These are phyloP conservation scores for Lacanobia oleracea DNA, from an alignment of 2,888 invertebrate genomes.

Conservation along the genomic window DNA sequence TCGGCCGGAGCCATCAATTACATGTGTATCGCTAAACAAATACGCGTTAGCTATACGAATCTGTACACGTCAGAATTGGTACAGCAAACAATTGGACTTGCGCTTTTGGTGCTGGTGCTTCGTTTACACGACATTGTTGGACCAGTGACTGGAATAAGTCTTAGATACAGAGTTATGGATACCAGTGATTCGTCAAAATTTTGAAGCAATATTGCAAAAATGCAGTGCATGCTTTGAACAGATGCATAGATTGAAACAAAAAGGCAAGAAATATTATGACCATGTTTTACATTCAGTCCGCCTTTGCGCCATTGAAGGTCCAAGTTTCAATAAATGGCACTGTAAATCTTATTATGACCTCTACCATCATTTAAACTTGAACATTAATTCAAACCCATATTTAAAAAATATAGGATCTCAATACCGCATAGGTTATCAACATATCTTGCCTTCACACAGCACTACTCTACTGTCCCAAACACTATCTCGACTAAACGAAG, in stretches of 20 bases:
- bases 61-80: conserved; percentile 80
- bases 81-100: conserved; percentile 80
- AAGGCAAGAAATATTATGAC: too few species aligned
- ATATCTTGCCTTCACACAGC: too few species aligned
- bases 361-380: too few species aligned
- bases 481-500: conserved; percentile 70
- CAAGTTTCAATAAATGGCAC: not conserved
- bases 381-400: not conserved
- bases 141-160: conserved; percentile 25
- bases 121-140: conserved; percentile 65
- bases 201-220: not conserved
- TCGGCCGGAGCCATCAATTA: conserved; percentile 80
- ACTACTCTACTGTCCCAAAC: conserved; percentile 14
- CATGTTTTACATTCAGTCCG: too few species aligned
- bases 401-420: too few species aligned
- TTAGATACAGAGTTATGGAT: not conserved
- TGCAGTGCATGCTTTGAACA: not conserved
- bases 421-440: too few species aligned
- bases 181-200: not conserved
- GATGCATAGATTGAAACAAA: not conserved
- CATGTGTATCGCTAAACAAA: conserved; percentile 87
- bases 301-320: not conserved
- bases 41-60: conserved; percentile 81
- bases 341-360: not conserved
- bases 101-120: conserved; percentile 77